phyloP scores from a whole-genome alignment of 2,888 invertebrate species.

The Leptura quadrifasciata region DNA sequence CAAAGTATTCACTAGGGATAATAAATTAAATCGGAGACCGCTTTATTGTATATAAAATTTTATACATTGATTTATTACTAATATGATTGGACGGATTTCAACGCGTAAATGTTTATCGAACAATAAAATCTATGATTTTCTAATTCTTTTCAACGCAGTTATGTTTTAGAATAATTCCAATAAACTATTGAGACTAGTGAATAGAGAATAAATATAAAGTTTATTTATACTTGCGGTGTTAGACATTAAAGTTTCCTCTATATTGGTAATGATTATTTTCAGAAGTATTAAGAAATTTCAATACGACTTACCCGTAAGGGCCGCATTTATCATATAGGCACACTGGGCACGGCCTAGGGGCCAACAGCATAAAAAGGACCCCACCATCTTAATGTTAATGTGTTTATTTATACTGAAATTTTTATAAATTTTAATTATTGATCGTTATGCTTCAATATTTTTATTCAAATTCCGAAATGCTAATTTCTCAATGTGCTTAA shows the following conservation, averaged over 20 bases:
- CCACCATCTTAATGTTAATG: too few relatives aligned
- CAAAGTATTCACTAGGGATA: conserved; percentile 51
- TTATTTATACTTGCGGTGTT: neutral
- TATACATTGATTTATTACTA: conserved; percentile 56
- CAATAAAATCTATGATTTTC: conserved; percentile 55
- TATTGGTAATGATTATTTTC: too few relatives aligned
- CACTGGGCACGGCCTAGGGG: too few relatives aligned
- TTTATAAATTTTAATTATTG: too few relatives aligned
- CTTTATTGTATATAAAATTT: conserved; percentile 51
- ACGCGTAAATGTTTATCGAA: conserved; percentile 56
- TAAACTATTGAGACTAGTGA: neutral
- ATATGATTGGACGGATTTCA: conserved; percentile 56
- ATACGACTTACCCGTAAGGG: too few relatives aligned
- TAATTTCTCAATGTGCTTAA: too few relatives aligned
- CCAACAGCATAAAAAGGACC: too few relatives aligned
- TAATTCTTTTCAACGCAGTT: conserved; percentile 21
- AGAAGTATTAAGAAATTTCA: too few relatives aligned
- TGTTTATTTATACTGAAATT: too few relatives aligned
- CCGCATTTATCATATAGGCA: too few relatives aligned
- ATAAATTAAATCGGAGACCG: conserved; percentile 52
- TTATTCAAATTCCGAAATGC: too few relatives aligned
- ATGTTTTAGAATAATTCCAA: neutral
- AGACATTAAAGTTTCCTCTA: neutral
- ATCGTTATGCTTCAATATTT: too few relatives aligned
- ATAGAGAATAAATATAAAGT: neutral